Conservation (phyloP, 1,140 invertebrate species). For the Goniozus legneri region DNA sequence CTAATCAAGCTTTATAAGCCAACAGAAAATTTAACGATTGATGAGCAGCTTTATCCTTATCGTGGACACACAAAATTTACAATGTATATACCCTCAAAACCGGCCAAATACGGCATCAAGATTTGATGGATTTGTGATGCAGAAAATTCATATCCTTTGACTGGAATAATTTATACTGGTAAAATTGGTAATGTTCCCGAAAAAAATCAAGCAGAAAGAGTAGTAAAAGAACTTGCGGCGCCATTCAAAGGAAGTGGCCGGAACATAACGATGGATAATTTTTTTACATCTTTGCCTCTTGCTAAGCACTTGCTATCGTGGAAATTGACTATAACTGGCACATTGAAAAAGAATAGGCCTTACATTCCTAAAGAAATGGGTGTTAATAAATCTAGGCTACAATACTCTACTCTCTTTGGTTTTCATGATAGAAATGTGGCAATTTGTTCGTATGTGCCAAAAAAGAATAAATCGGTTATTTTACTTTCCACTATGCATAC, state of each 20-base stretch:
- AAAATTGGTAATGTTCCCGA: slow-evolving; percentile 20
- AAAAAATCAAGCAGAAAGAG: slow-evolving; percentile 17
- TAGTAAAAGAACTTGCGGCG: slow-evolving; percentile 20
- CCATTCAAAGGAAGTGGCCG: slow-evolving; percentile 17
- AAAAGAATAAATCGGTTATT: slow-evolving; percentile 27
- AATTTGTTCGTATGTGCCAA: slow-evolving; percentile 30
- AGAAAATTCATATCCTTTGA: slow-evolving; percentile 25
- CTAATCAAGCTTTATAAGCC: slow-evolving; percentile 19
- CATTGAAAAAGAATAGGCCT: slow-evolving; percentile 28
- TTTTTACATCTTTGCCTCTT: slow-evolving; percentile 22
- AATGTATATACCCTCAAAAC: slow-evolving; percentile 49
- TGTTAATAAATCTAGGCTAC: slow-evolving; percentile 7
- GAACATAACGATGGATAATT: slow-evolving; percentile 29
- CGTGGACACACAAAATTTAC: slow-evolving; percentile 39
- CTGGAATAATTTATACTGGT: slow-evolving; percentile 28
- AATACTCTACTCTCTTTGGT: slow-evolving; percentile 25
- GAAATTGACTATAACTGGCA: slow-evolving; percentile 29
- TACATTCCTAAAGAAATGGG: slow-evolving; percentile 27
- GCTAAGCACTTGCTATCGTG: slow-evolving; percentile 17
- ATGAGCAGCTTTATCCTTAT: slow-evolving; percentile 37
- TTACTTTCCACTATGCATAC: slow-evolving; percentile 29
- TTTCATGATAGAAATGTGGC: slow-evolving; percentile 27
- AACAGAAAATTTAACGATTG: slow-evolving; percentile 21
- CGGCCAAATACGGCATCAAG: slow-evolving; percentile 52
- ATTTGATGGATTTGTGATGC: slow-evolving; percentile 36